phyloP scores from a whole-genome alignment of 2,797 vertebrate species.

The Bradypodion ventrale region DNA sequence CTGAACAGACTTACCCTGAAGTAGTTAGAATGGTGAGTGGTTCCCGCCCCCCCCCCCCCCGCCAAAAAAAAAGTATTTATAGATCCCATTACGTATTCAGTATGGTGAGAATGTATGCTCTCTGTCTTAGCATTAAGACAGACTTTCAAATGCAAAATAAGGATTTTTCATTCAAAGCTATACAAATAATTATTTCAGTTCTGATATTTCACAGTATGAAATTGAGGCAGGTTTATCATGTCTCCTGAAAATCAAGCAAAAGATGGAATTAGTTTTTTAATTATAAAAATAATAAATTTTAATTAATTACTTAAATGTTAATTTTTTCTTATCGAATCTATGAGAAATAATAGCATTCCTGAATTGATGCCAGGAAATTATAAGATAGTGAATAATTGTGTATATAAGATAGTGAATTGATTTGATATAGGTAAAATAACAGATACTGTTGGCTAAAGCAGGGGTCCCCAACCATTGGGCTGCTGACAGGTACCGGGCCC shows the following conservation, averaged over 20 bases:
- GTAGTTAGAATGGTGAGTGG: conserved; percentile 98
- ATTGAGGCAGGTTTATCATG: conserved; percentile 29
- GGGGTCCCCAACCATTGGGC: too few species aligned
- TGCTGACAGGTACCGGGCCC: too few species aligned
- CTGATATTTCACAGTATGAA: not conserved
- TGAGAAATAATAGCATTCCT: not conserved
- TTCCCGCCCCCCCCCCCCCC: conserved; percentile 58
- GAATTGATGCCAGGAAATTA: not conserved
- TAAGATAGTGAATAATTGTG: not conserved
- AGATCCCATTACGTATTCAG: conserved; percentile 39
- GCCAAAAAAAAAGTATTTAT: conserved; percentile 60
- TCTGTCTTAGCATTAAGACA: conserved; percentile 60
- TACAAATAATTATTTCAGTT: conserved; percentile 33
- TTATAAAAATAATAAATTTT: too few species aligned
- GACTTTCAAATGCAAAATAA: conserved; percentile 60
- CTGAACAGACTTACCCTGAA: conserved; percentile 98
- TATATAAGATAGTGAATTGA: not conserved
- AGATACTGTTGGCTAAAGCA: not conserved
- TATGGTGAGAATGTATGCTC: conserved; percentile 58
- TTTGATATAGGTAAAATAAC: not conserved
- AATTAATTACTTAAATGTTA: not conserved
- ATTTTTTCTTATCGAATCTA: not conserved
- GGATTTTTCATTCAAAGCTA: conserved; percentile 31
- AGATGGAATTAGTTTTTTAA: conserved; percentile 20
- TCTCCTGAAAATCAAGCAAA: conserved; percentile 35